Evolutionary conservation across 2,888 invertebrate genomes (phyloP), one percentile per base, ranked within the genome.

Genomic region (Thymelicus lineola): DNA sequence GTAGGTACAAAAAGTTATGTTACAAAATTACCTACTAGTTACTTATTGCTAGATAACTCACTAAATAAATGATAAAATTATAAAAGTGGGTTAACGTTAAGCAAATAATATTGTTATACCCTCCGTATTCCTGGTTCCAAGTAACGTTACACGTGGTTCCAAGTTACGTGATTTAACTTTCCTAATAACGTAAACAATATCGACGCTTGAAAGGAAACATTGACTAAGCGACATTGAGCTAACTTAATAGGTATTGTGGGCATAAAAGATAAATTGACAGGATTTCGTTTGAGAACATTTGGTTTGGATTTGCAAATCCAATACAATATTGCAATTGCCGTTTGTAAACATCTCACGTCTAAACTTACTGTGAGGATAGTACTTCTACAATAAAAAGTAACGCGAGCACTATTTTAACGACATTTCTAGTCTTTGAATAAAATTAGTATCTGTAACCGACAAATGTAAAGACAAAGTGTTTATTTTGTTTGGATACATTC

Each of bases 321-420:
- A 28, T 28, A 28, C 28, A 28, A 28, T 3, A 28, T 28, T 53
- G 48, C 17, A 17, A 15, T 1, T 1, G 12, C 9, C 1, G 20
- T 53, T 53, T 20, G 53, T 12, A 53, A 53, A 12, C 53, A 53
- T 53, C 17, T 53, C 53, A 53, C 53, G 53, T 53, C 53, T 7
- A 20, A 0, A 53, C 5, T 9, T 12, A 20, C 15, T 15, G 48
- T 50, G 17, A 17, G 48, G 17, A 15, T 50, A 50, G 7, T 50
- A 17, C 48, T 50, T 6, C 17, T 42, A 10, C 3, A 42, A 12
- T 12, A 42, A 50, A 53, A 53, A 5, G 20, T 53, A 20, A 20
- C 53, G 20, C 12, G 53, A 20, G 20, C 12, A 12, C 20, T 53
- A 53, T 53, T 53, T 53, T 20, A 17, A 20, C 17, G 15, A 48